Conservation (phyloP, 2,888 invertebrate genomes). For the Caenorhabditis uteleia region DNA sequence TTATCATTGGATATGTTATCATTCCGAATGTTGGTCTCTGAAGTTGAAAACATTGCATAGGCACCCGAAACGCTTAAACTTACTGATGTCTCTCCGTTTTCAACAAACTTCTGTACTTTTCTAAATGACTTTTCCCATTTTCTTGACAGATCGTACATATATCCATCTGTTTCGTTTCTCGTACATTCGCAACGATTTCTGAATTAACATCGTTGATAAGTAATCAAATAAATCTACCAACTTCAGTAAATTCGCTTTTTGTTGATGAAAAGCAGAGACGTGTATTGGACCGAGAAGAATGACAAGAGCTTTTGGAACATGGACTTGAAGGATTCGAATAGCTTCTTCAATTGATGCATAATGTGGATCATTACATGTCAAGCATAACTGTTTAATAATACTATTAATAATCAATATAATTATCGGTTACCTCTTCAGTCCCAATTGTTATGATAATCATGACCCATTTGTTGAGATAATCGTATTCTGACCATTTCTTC, state of each 20-base stretch:
- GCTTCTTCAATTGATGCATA: constrained; percentile 53
- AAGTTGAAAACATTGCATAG: too few relatives aligned
- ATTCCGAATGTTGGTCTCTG: constrained; percentile 64
- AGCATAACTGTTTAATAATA: constrained; percentile 50
- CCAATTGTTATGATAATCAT: constrained; percentile 68
- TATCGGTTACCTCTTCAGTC: constrained; percentile 60
- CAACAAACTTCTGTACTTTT: constrained; percentile 41
- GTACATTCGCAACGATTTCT: constrained; percentile 60
- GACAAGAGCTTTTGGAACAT: constrained; percentile 63
- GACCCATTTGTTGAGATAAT: constrained; percentile 63
- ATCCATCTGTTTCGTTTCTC: constrained; percentile 48
- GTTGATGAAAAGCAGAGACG: constrained; percentile 56
- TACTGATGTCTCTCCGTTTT: constrained; percentile 18
- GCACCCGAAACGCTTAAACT: too few relatives aligned
- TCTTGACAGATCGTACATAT: constrained; percentile 53
- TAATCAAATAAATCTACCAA: constrained; percentile 12
- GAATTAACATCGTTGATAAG: neutral
- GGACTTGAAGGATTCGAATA: constrained; percentile 54
- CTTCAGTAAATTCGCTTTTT: constrained; percentile 61
- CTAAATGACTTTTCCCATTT: constrained; percentile 52
- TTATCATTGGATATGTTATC: constrained; percentile 62
- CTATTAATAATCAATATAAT: neutral
- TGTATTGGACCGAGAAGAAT: constrained; percentile 65
- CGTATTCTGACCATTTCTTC: constrained; percentile 46
- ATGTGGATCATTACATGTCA: constrained; percentile 54